Evolutionary conservation across 53 echinoderm and acorn worm genomes (phyloP).

Genomic region (Antedon mediterranea): DNA sequence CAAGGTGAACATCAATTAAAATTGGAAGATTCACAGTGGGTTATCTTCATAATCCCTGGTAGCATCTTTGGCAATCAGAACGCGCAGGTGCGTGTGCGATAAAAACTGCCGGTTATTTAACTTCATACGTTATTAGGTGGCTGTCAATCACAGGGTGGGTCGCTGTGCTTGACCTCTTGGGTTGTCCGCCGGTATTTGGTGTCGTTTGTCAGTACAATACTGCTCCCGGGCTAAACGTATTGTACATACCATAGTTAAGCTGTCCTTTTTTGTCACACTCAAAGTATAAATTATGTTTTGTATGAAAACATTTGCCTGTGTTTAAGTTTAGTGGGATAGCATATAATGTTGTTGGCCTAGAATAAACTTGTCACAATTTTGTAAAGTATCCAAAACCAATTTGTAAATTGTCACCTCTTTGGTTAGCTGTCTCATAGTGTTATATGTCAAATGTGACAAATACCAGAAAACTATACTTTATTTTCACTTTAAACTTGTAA

Average conservation of each 20-base stretch:
- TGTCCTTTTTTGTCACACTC: background rate
- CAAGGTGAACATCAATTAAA: slow-evolving; percentile 1
- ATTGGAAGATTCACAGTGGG: background rate
- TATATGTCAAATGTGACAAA: background rate
- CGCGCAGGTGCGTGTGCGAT: background rate
- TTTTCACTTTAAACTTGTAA: too few relatives aligned
- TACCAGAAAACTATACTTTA: background rate
- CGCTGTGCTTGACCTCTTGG: background rate
- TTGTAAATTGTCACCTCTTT: slow-evolving; percentile 1
- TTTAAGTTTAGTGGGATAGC: background rate
- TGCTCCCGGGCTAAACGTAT: background rate
- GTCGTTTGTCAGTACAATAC: background rate
- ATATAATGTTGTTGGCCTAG: background rate
- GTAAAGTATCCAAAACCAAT: background rate
- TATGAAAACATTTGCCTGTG: background rate
- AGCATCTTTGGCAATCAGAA: background rate
- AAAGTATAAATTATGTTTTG: background rate
- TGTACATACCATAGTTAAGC: background rate
- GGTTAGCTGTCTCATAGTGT: background rate
- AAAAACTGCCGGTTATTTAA: background rate
- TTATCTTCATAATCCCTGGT: background rate
- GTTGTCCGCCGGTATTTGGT: background rate
- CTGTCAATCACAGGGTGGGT: background rate
- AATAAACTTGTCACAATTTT: background rate
- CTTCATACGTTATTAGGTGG: background rate